Base-by-base conservation (phyloP, 2,888 invertebrate species). In the Andrena minutula region DNA sequence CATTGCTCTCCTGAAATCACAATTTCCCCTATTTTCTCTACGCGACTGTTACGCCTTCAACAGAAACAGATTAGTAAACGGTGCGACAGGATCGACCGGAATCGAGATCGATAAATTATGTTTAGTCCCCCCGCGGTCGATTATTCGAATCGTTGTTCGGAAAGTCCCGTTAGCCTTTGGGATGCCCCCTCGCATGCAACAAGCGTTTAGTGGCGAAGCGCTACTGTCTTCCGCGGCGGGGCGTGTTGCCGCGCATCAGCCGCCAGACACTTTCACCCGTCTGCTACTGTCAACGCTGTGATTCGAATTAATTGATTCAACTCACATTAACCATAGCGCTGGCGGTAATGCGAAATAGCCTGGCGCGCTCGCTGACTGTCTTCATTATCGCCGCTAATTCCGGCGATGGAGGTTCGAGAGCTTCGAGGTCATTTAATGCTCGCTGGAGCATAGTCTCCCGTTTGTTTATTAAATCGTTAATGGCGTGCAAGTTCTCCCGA, bases 321-420 rank as follows among this genome's bases (percentile, higher is more conserved):
- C 96, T 95, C 94, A 97, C 99, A 94, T 98, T 98, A 92, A 99
- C 98, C 99, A 99, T 99, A 72, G 99, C 98, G 94, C 97, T 98
- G 85, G 99, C 98, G 26, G 99, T 98, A 93, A 99, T 98, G 90
- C 99, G 96, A 94, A 99, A 99, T n/a, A 99, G 95, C 16, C 98
- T 98, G 4, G 99, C 98, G 82, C 98, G 95, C 94, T 99, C 99
- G 79, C 97, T 97, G 77, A 99, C 97, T 89, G 98, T 97, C 94
- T 99, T 99, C 73, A 97, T 96, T 92, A 97, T 97, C 82, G 96
- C 96, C 12, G 96, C 95, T 64, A 96, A 94, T 88, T 96, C 96
- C 63, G 96, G 96, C 26, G 96, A 91, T 92, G 94, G 71, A 90
- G 94, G 60, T 74, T 95, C 95, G 77, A 95, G 96, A 68, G 96